These are phyloP conservation scores for Trichogramma dendrolimi DNA, from an alignment of 2,888 invertebrate genomes.

Conservation along the genomic window DNA sequence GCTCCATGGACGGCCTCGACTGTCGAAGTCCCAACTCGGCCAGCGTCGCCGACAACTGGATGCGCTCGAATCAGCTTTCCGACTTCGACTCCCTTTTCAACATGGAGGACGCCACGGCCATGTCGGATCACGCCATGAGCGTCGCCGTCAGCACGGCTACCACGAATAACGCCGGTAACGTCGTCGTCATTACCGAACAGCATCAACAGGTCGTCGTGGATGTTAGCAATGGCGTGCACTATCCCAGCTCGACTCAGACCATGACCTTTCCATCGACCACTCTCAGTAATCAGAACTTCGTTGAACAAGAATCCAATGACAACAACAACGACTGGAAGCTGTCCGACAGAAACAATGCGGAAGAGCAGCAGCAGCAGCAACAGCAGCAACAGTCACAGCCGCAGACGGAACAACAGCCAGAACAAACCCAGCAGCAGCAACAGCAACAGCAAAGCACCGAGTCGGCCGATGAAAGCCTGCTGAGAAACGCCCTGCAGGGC, in stretches of 20 bases:
- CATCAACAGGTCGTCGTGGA: slow-evolving; percentile 59
- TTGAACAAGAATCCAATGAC: slow-evolving; percentile 43
- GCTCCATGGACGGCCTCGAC: slow-evolving; percentile 49
- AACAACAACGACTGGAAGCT: slow-evolving; percentile 82
- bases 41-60: slow-evolving; percentile 59
- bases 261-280: too few species aligned
- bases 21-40: slow-evolving; percentile 48
- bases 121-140: slow-evolving; percentile 8
- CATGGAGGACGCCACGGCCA: slow-evolving; percentile 55
- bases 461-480: slow-evolving; percentile 65
- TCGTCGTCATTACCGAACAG: slow-evolving; percentile 45
- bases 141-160: slow-evolving; percentile 35
- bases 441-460: slow-evolving; percentile 35
- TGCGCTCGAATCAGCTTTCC: slow-evolving; percentile 59
- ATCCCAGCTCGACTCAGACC: slow-evolving; percentile 29
- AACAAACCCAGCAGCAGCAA: slow-evolving; percentile 30
- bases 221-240: slow-evolving; percentile 49
- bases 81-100: slow-evolving; percentile 79
- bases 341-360: slow-evolving; percentile 63
- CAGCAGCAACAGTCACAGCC: slow-evolving; percentile 22
- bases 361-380: slow-evolving; percentile 32
- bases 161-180: background rate
- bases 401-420: slow-evolving; percentile 26
- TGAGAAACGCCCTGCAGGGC: slow-evolving; percentile 79
- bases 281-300: too few species aligned